Percentiles rank a stretch among this genome's conserved stretches.
phyloP scores from a whole-genome alignment of 2,113 vertebrate species.

The Apteryx mantelli region DNA sequence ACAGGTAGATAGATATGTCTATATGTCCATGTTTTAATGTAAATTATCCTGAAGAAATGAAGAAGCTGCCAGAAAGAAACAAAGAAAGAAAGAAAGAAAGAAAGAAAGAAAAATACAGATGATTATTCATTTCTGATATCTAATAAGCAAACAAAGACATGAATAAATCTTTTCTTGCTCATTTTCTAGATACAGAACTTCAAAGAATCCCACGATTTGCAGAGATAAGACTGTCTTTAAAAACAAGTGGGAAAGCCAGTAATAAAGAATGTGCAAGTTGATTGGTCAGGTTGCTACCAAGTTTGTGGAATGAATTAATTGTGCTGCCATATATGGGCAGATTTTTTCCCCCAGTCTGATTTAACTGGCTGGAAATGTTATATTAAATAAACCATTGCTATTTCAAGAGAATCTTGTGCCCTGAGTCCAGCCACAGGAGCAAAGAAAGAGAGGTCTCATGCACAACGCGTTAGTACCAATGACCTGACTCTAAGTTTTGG shows the following conservation, averaged over 20 bases:
- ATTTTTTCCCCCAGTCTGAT: not conserved
- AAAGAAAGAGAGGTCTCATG: not conserved
- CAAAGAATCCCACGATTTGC: not conserved
- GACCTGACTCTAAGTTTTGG: not conserved
- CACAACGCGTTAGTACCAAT: not conserved
- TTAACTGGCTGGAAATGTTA: not conserved
- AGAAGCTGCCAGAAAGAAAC: not conserved
- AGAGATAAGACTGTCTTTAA: constrained; percentile 16
- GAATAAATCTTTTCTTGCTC: not conserved
- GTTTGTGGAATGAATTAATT: not conserved
- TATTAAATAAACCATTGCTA: not conserved
- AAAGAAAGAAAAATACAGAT: not conserved
- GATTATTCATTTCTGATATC: not conserved
- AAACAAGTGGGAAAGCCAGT: not conserved
- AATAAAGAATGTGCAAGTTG: constrained; percentile 14
- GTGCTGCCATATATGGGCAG: constrained; percentile 37
- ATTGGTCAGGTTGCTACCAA: constrained; percentile 21
- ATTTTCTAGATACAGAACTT: not conserved
- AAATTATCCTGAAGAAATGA: not conserved
- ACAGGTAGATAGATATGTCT: not conserved
- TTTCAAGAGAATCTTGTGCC: not conserved
- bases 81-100: not conserved
- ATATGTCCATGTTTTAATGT: not conserved
- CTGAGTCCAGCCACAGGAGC: not conserved
- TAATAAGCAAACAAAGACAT: not conserved